phyloP scores from a whole-genome alignment of 2,113 vertebrate genomes.

The Ardeotis arabs region DNA sequence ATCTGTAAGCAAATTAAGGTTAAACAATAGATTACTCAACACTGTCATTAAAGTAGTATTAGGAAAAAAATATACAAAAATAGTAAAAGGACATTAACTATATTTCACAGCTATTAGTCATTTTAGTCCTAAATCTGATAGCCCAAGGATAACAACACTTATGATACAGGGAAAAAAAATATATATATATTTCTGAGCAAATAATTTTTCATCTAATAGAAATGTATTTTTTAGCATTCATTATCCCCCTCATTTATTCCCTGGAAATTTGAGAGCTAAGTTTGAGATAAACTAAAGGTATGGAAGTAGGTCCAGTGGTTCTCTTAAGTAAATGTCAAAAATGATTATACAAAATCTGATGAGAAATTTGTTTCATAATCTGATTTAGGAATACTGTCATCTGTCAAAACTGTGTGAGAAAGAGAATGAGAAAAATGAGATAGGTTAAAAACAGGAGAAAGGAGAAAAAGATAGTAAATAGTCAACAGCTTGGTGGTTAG shows the following conservation, averaged over 20 bases:
- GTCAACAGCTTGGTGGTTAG: neutral
- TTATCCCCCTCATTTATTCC: neutral
- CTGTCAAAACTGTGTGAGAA: neutral
- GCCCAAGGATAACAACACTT: neutral
- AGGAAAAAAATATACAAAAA: neutral
- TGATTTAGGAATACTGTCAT: neutral
- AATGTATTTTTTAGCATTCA: neutral
- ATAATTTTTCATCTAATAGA: neutral
- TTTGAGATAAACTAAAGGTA: neutral
- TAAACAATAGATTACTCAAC: neutral
- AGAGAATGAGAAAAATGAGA: neutral
- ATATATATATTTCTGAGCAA: neutral
- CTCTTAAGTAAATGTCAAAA: neutral
- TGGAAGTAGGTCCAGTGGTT: neutral
- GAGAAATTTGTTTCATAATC: neutral
- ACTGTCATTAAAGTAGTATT: neutral
- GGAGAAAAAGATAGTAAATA: neutral
- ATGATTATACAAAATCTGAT: neutral
- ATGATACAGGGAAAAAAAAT: neutral
- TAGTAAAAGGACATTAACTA: neutral
- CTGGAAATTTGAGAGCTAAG: neutral
- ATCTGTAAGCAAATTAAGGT: neutral
- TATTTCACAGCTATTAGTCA: neutral
- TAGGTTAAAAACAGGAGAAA: neutral
- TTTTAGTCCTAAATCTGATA: neutral